These are phyloP conservation scores for Macaria notata DNA, from an alignment of 2,888 invertebrate genomes.

Conservation along the genomic window DNA sequence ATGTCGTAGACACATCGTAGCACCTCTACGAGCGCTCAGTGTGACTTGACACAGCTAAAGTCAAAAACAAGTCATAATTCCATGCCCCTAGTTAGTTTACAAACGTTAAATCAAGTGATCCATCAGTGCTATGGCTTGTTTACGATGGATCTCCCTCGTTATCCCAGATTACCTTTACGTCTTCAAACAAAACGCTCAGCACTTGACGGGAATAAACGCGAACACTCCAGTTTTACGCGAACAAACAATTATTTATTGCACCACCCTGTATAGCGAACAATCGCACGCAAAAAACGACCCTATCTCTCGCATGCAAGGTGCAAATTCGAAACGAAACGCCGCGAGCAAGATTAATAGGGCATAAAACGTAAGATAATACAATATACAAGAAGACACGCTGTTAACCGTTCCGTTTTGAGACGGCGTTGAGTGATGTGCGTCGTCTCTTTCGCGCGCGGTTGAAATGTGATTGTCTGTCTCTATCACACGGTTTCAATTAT, in stretches of 20 bases:
- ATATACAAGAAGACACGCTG: constrained; percentile 86
- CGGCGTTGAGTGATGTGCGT: constrained; percentile 55
- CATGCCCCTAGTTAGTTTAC: constrained; percentile 10
- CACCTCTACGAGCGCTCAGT: constrained; percentile 1
- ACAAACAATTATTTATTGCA: constrained; percentile 81
- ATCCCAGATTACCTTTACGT: constrained; percentile 68
- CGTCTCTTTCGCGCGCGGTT: constrained; percentile 56
- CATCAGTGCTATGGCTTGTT: constrained; percentile 39
- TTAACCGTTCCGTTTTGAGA: constrained; percentile 80
- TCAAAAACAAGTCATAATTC: constrained; percentile 3
- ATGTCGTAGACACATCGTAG: constrained; percentile 2
- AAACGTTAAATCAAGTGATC: constrained; percentile 27
- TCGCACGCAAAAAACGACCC: constrained; percentile 46
- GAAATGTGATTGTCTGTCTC: constrained; percentile 48
- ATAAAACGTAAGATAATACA: constrained; percentile 82
- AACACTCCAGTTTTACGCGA: constrained; percentile 76
- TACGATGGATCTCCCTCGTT: constrained; percentile 53
- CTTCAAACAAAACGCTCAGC: constrained; percentile 61
- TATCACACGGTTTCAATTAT: constrained; percentile 84
- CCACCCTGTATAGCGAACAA: constrained; percentile 51
- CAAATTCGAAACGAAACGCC: constrained; percentile 37
- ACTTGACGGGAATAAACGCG: constrained; percentile 58
- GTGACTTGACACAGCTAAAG: neutral
- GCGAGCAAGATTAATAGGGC: constrained; percentile 79
- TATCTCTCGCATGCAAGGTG: constrained; percentile 42